phyloP scores from a whole-genome alignment of 2,797 vertebrate genomes.

The Podarcis lilfordi region DNA sequence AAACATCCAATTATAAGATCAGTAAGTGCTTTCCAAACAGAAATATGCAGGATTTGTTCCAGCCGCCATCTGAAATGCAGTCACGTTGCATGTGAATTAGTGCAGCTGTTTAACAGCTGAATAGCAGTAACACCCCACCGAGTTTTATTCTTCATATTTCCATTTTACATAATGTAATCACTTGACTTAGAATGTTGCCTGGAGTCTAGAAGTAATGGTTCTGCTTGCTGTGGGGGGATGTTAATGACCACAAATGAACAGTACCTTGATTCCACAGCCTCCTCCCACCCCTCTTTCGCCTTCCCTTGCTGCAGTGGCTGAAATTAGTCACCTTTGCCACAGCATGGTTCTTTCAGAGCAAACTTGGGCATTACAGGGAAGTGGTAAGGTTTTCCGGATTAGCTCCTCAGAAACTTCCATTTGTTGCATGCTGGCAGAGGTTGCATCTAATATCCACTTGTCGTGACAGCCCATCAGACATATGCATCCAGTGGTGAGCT shows the following conservation, averaged over 20 bases:
- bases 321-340: slow-evolving; percentile 9
- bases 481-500: background rate
- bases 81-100: slow-evolving; percentile 22
- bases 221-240: background rate
- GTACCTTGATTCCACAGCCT: background rate
- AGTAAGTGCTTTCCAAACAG: slow-evolving; percentile 1
- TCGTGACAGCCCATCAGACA: background rate
- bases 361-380: background rate
- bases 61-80: slow-evolving; percentile 1
- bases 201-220: slow-evolving; percentile 13
- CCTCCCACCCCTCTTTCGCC: background rate
- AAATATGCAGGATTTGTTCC: slow-evolving; percentile 2
- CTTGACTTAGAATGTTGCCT: slow-evolving; percentile 25
- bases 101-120: slow-evolving; percentile 32
- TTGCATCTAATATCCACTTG: background rate
- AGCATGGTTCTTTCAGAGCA: background rate
- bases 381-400: background rate
- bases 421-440: background rate
- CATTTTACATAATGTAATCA: slow-evolving; percentile 31
- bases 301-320: background rate
- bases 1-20: slow-evolving; percentile 17
- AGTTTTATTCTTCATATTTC: slow-evolving; percentile 29
- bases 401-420: background rate
- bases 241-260: slow-evolving; percentile 4
- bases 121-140: slow-evolving; percentile 11